Base-by-base conservation (phyloP, 1,140 invertebrate species). In the Vanessa atalanta region DNA sequence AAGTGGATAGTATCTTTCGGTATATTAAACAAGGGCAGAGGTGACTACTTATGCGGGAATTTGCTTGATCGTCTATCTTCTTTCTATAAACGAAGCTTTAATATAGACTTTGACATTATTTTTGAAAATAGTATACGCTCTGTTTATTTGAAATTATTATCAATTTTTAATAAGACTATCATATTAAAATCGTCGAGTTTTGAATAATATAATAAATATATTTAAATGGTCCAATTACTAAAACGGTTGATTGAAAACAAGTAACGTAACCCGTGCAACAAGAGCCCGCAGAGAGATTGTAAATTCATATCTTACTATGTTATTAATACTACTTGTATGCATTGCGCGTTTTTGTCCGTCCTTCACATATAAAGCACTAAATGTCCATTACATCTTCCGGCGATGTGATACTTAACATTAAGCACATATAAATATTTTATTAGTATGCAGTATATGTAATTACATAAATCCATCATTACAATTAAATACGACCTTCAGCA, bases 251-350 rank as follows among this genome's bases (percentile, higher is more conserved):
- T 50, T 50, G 13, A 14, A 50, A 50, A 50, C 48, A 50, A 50
- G 15, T 15, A 15, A n/a, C 48, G 48, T n/a, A 50, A 50, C 48
- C 15, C 13, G 12, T 50, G 48, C 48, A 50, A 50, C 15, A 15
- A 50, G 48, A 50, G 15, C 15, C 48, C 15, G 37, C 37, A 43
- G 13, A 50, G 48, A 50, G 13, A 14, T 50, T 50, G 48, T 50
- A 50, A 50, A 50, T 50, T n/a, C 13, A 15, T 50, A 55, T 20
- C n/a, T 43, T 68, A 55, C 16, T 51, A 37, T 65, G 6, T 20
- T 65, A 55, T 86, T 82, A 83, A 66, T 65, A 65, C 77, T 60
- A 83, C 80, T 88, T 83, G 79, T 86, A 89, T 60, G 85, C 88
- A 61, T 48, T 66, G 47, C 83, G 84, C 84, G 88, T 88, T 61